Conservation (phyloP, 2,113 vertebrate genomes). For the Maccullochella peelii region DNA sequence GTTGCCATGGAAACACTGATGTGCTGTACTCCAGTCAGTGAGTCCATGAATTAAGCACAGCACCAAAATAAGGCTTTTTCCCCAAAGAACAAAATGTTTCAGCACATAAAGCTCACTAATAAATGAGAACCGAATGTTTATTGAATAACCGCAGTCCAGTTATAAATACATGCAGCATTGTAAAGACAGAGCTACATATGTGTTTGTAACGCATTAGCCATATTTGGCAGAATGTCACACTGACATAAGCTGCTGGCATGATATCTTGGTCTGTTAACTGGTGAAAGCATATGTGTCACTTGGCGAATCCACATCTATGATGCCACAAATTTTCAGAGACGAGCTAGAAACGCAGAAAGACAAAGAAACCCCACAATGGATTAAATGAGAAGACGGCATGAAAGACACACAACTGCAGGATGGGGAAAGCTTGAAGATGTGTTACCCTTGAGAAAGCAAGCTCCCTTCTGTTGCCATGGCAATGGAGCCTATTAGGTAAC, state of each 20-base stretch:
- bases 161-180: constrained; percentile 14
- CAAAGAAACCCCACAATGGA: constrained; percentile 43
- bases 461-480: constrained; percentile 83
- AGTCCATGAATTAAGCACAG: constrained; percentile 73
- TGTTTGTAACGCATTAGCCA: constrained; percentile 28
- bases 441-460: constrained; percentile 84
- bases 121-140: constrained; percentile 21
- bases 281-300: constrained; percentile 43
- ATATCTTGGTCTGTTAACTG: constrained; percentile 50
- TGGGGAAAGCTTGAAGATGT: constrained; percentile 73
- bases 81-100: constrained; percentile 38
- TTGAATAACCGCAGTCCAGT: constrained; percentile 8
- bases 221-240: constrained; percentile 54
- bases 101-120: constrained; percentile 23
- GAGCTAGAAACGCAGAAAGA: constrained; percentile 38
- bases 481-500: constrained; percentile 84
- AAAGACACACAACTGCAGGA: constrained; percentile 63
- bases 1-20: constrained; percentile 82
- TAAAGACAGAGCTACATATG: neutral
- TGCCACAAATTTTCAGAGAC: constrained; percentile 9
- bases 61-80: constrained; percentile 59
- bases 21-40: constrained; percentile 67
- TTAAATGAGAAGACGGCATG: constrained; percentile 48
- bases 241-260: constrained; percentile 68
- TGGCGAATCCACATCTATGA: constrained; percentile 38